Percentiles rank a stretch among this genome's conserved stretches.
These are phyloP conservation scores for Harpalus rufipes DNA, from an alignment of 2,888 invertebrate genomes.

Conservation along the genomic window DNA sequence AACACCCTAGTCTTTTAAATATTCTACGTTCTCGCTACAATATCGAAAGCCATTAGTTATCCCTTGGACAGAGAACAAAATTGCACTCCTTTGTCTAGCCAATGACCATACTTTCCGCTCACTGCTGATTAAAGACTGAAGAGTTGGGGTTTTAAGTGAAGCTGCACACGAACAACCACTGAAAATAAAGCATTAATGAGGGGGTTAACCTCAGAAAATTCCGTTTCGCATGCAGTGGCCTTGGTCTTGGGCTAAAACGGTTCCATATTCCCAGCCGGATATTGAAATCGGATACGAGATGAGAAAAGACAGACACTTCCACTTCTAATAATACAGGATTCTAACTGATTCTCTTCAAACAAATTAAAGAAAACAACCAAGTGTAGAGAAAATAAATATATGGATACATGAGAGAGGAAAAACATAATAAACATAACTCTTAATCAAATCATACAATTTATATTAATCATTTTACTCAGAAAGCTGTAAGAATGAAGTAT, in stretches of 20 bases:
- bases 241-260: slow-evolving; percentile 46
- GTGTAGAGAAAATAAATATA: slow-evolving; percentile 23
- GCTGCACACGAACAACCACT: slow-evolving; percentile 21
- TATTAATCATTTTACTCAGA: background rate
- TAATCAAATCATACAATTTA: background rate
- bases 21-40: background rate
- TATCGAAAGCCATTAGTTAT: background rate
- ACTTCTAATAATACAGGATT: slow-evolving; percentile 32
- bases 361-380: slow-evolving; percentile 22
- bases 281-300: slow-evolving; percentile 45
- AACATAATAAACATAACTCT: slow-evolving; percentile 9
- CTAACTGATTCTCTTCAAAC: slow-evolving; percentile 16
- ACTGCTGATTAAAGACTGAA: slow-evolving; percentile 22
- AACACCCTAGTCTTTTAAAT: too few relatives aligned
- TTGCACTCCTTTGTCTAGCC: background rate
- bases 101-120: background rate
- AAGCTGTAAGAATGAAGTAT: background rate
- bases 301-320: slow-evolving; percentile 42
- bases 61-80: background rate
- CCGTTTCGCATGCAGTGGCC: slow-evolving; percentile 36
- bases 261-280: slow-evolving; percentile 31
- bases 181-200: slow-evolving; percentile 40
- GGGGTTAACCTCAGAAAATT: slow-evolving; percentile 51
- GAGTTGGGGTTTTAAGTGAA: slow-evolving; percentile 11
- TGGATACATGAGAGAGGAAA: background rate